These are phyloP conservation scores for Myripristis murdjan DNA, from an alignment of 2,797 vertebrate species.

Conservation along the genomic window DNA sequence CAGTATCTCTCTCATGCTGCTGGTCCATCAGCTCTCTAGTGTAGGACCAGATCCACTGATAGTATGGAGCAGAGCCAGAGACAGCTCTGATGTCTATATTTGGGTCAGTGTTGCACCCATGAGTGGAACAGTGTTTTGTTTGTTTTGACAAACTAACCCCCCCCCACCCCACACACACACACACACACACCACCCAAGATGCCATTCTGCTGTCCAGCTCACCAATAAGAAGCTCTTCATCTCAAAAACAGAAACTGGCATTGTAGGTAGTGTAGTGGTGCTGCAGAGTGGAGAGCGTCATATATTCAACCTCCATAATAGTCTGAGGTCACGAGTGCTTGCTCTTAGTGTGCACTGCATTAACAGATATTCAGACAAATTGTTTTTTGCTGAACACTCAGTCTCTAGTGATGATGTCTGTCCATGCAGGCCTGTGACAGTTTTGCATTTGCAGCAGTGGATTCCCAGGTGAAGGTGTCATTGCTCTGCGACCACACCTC, in stretches of 20 bases:
- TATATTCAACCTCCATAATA: slow-evolving; percentile 41
- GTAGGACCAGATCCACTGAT: slow-evolving; percentile 17
- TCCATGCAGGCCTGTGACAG: not conserved
- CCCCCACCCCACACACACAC: no score
- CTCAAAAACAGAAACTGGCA: slow-evolving; percentile 56
- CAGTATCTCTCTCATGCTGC: no score
- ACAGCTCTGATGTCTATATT: slow-evolving; percentile 33
- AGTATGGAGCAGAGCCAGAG: slow-evolving; percentile 28
- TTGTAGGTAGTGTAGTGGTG: slow-evolving; percentile 45
- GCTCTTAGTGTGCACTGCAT: slow-evolving; percentile 6
- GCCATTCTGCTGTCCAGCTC: slow-evolving; percentile 42
- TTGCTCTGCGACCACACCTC: no score
- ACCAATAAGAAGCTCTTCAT: slow-evolving; percentile 41
- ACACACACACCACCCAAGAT: no score
- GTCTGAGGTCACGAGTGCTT: slow-evolving; percentile 47
- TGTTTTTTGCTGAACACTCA: not conserved
- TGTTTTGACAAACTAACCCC: no score
- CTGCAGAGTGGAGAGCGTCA: slow-evolving; percentile 24
- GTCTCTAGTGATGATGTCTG: not conserved
- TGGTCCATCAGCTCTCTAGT: no score
- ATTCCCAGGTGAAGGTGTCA: not conserved
- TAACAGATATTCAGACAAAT: slow-evolving; percentile 11
- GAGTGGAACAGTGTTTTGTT: slow-evolving; percentile 46
- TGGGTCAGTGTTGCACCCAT: slow-evolving; percentile 43
- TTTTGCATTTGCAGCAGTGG: not conserved